Evolutionary conservation across 2,888 invertebrate genomes (phyloP), one percentile per base, ranked within the genome.

Genomic region (Mesochorus sp.): DNA sequence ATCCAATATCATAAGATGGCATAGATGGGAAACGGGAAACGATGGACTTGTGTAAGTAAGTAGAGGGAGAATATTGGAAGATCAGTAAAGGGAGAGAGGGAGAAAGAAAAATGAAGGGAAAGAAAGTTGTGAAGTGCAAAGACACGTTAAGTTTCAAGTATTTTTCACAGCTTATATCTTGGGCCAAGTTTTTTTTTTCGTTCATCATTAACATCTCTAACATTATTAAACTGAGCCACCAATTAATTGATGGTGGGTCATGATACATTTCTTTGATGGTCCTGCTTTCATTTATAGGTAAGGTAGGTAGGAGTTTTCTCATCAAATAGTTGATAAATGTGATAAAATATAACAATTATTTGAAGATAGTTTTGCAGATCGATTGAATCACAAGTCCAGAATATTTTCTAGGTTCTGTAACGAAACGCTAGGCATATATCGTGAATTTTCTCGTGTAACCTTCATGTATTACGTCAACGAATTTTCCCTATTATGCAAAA

Each of bases 1-100:
- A 77, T 73, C 39, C 67, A 68, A 77, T 77, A 77, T 68, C 47
- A 34, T 34, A 62, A 53, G 64, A 49, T 55, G 26, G 39, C 34
- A 17, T 49, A 49, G 10, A 49, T 44, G 53, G 8, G 72, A 31
- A 34, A n/a, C 3, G 47, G 39, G 34, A 28, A 12, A 17, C 8
- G 61, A 37, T 17, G 39, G 21, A 19, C n/a, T 14, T 24, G 53
- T 14, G 42, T 6, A 28, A 26, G 28, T 12, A n/a, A 21, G 24
- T 21, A 37, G 37, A 37, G 26, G 26, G 59, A 67, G 12, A 26
- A 68, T 68, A 59, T 61, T 47, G 26, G 19, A 55, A 31, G 31
- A 28, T 44, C 17, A 49, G 10, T 28, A 19, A 19, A 44, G 31
- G 53, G 24, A 6, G 17, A 24, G 21, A n/a, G 17, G 8, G 47